A percentile compares a stretch with the other conserved stretches of the same genome.
Evolutionary conservation across 1,140 invertebrate species (phyloP).

Genomic region (Heterodera schachtii): DNA sequence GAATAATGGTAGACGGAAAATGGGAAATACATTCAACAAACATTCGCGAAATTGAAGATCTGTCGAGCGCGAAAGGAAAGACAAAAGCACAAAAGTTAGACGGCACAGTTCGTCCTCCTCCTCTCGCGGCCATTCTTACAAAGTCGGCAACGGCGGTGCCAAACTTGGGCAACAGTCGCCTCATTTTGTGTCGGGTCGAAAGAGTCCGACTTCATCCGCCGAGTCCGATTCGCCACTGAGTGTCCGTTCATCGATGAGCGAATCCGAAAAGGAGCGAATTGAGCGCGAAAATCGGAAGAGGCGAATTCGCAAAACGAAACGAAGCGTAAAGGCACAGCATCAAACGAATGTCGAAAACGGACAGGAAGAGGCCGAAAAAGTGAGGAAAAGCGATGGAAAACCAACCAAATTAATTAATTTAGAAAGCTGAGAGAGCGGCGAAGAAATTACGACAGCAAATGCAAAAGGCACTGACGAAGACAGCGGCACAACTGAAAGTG

Average conservation of each 20-base stretch:
- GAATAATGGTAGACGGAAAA: neutral
- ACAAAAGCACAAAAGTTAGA: constrained; percentile 6
- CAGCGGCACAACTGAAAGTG: constrained; percentile 53
- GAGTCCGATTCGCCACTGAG: constrained; percentile 22
- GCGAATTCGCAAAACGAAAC: constrained; percentile 54
- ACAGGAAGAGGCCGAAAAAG: constrained; percentile 11
- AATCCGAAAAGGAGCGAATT: constrained; percentile 58
- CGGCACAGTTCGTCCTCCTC: constrained; percentile 8
- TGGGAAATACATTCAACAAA: neutral
- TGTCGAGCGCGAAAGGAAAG: neutral
- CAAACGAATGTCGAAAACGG: neutral
- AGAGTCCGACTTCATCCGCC: constrained; percentile 24
- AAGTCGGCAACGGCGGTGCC: neutral
- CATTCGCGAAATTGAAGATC: neutral
- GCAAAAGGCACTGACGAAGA: constrained; percentile 57
- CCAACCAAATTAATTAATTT: neutral
- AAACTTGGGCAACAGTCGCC: constrained; percentile 1
- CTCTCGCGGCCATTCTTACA: neutral
- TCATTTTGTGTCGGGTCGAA: neutral
- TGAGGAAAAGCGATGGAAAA: neutral
- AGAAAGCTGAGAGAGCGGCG: constrained; percentile 29
- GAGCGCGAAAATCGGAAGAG: constrained; percentile 64
- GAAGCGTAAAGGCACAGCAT: constrained; percentile 37
- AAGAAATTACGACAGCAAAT: constrained; percentile 55
- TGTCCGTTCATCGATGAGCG: constrained; percentile 51